A percentile compares a stretch with the other conserved stretches of the same genome.
phyloP scores from a whole-genome alignment of 2,888 invertebrate species.

The Drosophila subquinaria region DNA sequence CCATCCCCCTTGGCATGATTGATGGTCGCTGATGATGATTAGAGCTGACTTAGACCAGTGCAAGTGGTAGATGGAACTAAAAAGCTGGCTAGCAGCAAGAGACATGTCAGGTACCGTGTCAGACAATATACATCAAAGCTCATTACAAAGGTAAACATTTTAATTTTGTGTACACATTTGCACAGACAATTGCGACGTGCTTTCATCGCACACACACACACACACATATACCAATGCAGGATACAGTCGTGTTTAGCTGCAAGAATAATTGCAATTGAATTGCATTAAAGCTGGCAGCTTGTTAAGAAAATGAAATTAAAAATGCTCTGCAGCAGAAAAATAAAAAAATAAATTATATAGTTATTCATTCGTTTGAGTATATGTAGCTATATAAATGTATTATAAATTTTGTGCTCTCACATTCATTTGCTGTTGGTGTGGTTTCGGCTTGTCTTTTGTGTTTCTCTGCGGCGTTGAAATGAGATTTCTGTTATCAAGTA shows the following conservation, averaged over 20 bases:
- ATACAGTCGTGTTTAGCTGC: neutral
- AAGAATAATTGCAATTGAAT: constrained; percentile 3
- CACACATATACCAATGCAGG: neutral
- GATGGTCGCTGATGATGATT: constrained; percentile 39
- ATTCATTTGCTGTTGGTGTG: constrained; percentile 15
- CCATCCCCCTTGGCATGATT: constrained; percentile 38
- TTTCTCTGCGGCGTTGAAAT: constrained; percentile 49
- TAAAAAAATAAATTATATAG: neutral
- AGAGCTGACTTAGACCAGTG: neutral
- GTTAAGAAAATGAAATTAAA: constrained; percentile 3
- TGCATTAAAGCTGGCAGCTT: neutral
- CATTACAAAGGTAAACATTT: constrained; percentile 59
- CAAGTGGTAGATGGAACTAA: neutral
- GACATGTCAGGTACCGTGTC: constrained; percentile 1
- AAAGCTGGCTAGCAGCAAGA: constrained; percentile 2
- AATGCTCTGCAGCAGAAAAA: neutral
- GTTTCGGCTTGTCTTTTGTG: constrained; percentile 31
- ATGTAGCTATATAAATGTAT: constrained; percentile 1
- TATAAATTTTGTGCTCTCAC: constrained; percentile 10
- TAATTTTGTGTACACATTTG: constrained; percentile 54
- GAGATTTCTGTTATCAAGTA: constrained; percentile 71
- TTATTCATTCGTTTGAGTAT: neutral
- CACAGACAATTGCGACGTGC: constrained; percentile 15
- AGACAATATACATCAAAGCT: constrained; percentile 39
- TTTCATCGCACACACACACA: neutral